Base-by-base conservation (phyloP, 1,140 invertebrate genomes). In the Zaprionus nigranus region DNA sequence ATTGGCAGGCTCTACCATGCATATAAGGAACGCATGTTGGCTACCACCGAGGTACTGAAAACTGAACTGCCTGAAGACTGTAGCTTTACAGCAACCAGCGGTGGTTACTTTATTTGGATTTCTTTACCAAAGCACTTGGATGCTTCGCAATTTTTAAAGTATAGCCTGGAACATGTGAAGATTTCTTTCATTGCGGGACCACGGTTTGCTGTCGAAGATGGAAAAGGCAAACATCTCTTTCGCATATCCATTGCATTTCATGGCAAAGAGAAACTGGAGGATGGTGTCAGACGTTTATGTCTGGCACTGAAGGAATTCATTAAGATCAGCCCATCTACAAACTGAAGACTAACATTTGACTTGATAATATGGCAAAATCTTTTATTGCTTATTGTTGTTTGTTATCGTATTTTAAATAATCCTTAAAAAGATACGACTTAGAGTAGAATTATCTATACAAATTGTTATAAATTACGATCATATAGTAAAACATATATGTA, bases 61-160 rank as follows among this genome's bases (percentile, higher is more conserved):
- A 67, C 84, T 26, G 82, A 93, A 76, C 78, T 95, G 38, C 94
- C 94, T 17, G 17, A 61, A 3, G 75, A 85, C 38, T 95, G 94
- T 78, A 93, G 79, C 5, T 93, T 94, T 62, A 49, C 78, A 1
- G 82, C 85, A 62, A 93, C 94, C 11, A 57, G 79, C 64, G 95
- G 95, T 3, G 95, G 95, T 26, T 95, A 94, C 72, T 95, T 95
- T 73, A 85, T 95, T 53, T 95, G 95, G 95, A 86, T 95, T 59
- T 81, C 90, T 69, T 75, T 94, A 58, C 93, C 94, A 1, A 58
- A 81, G 59, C 78, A 81, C 3, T 82, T 93, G 51, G 79, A 78
- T 66, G 77, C 81, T 0, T 12, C 28, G 2, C 59, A 83, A 13
- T 88, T 92, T 30, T 58, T 87, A 2, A 36, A 90, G 24, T 82